Percentiles rank a stretch among this genome's conserved stretches.
phyloP scores from a whole-genome alignment of 2,888 invertebrate genomes.

The Gymnoscelis rufifasciata region DNA sequence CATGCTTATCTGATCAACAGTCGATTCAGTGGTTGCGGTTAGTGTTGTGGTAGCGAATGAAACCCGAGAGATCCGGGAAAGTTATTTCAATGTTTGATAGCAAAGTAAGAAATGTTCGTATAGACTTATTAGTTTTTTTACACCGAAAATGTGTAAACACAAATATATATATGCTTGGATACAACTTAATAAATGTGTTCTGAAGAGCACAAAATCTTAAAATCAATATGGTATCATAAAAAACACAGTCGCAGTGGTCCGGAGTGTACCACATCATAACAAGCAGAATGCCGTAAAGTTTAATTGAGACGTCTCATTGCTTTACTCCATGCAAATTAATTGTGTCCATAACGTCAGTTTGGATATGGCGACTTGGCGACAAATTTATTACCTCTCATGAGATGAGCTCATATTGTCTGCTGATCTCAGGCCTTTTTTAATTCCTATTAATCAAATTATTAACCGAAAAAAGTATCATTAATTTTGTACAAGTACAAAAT shows the following conservation, averaged over 20 bases:
- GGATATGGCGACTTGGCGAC: slow-evolving; percentile 38
- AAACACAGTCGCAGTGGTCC: too few species aligned
- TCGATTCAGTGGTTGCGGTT: background rate
- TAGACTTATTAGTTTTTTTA: too few species aligned
- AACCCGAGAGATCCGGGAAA: too few species aligned
- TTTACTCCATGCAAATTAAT: slow-evolving; percentile 55
- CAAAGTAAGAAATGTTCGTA: too few species aligned
- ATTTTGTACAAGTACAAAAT: too few species aligned
- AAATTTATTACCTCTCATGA: slow-evolving; percentile 35
- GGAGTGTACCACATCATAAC: slow-evolving; percentile 10
- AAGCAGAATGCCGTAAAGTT: slow-evolving; percentile 31
- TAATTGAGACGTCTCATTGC: slow-evolving; percentile 50
- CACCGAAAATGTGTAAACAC: too few species aligned
- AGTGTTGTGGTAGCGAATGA: too few species aligned
- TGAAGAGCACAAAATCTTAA: too few species aligned
- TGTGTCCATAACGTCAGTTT: slow-evolving; percentile 38
- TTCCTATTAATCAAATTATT: slow-evolving; percentile 4
- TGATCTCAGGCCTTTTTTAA: slow-evolving; percentile 9
- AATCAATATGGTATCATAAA: too few species aligned
- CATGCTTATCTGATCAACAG: background rate
- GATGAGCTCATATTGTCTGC: slow-evolving; percentile 23
- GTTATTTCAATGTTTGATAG: too few species aligned
- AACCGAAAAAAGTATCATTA: background rate
- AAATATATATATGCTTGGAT: too few species aligned
- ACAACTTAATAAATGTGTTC: too few species aligned